phyloP scores from a whole-genome alignment of 2,113 vertebrate genomes.

The Xiphophorus maculatus region DNA sequence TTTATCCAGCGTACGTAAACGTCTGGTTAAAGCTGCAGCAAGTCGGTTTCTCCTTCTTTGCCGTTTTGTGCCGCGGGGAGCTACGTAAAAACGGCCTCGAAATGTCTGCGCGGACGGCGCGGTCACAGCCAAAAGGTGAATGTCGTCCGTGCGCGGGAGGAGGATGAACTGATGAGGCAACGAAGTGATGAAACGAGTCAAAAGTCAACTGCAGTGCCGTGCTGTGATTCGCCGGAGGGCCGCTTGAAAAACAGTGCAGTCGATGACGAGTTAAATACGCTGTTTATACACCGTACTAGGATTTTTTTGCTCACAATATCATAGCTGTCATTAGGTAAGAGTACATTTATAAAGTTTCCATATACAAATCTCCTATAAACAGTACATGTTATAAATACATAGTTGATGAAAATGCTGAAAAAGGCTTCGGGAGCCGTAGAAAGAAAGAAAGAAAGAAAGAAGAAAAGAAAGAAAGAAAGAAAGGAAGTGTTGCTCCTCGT shows the following conservation, averaged over 20 bases:
- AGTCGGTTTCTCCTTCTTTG: slow-evolving; percentile 7
- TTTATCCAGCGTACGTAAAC: background rate
- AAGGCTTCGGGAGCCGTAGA: slow-evolving; percentile 44
- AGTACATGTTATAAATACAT: slow-evolving; percentile 76
- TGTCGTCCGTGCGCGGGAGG: slow-evolving; percentile 42
- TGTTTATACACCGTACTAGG: slow-evolving; percentile 49
- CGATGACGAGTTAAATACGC: slow-evolving; percentile 61
- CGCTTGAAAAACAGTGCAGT: slow-evolving; percentile 60
- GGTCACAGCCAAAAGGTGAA: slow-evolving; percentile 63
- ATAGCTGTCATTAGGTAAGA: slow-evolving; percentile 75
- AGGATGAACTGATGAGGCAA: slow-evolving; percentile 59
- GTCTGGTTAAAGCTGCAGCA: background rate
- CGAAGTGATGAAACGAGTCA: slow-evolving; percentile 56
- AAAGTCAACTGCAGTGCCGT: slow-evolving; percentile 42
- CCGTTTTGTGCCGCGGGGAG: slow-evolving; percentile 12
- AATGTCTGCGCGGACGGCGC: slow-evolving; percentile 34
- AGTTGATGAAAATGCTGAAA: slow-evolving; percentile 63
- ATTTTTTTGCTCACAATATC: slow-evolving; percentile 65
- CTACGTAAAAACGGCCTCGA: slow-evolving; percentile 59
- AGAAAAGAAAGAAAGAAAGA: slow-evolving; percentile 59
- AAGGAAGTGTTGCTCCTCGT: slow-evolving; percentile 53
- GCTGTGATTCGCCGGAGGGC: slow-evolving; percentile 22
- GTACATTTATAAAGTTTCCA: slow-evolving; percentile 75
- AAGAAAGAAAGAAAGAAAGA: slow-evolving; percentile 59
- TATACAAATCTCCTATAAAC: slow-evolving; percentile 77